Base-by-base conservation (phyloP, 2,797 vertebrate species). In the Hydrolagus colliei region DNA sequence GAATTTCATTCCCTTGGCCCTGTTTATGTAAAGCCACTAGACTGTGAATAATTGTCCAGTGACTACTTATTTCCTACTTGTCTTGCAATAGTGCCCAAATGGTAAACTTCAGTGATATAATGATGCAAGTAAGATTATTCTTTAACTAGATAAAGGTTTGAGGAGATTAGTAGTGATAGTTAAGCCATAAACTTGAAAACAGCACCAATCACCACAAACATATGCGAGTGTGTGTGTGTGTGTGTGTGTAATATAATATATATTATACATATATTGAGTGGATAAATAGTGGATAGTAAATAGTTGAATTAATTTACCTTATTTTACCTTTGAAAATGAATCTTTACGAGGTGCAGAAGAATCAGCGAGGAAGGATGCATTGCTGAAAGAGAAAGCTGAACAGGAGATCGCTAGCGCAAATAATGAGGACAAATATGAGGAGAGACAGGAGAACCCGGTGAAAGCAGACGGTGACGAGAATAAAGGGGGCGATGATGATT, bases 271-370 rank as follows among this genome's bases (percentile, higher is more conserved):
- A 3, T 52, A 6, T 52, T 52, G 41, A 52, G 41, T 1, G 41
- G 6, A 52, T 52, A 52, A 52, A 52, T 52, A 52, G 41, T 52
- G 41, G 6, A 52, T 52, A 52, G 41, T 52, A 52, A 27, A 52
- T 52, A 52, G 41, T 52, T 0, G 41, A 52, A 52, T 18, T 41
- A 84, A n/a, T 20, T 41, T 12, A 68, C 68, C 16, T n/a, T 12
- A 35, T 84, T n/a, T 41, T 52, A 27, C 18, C 20, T 71, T 11
- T 68, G 11, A 41, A 20, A 68, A 41, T 6, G 18, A 13, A 41
- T 63, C 67, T 41, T 67, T 35, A 63, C 79, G n/a, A 84, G 32
- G 12, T 41, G n/a, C 79, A 84, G 79, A 84, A 84, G 79, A 84
- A 11, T 68, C 35, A 84, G 71, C 9, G 20, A 67, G 79, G 32